Evolutionary conservation across 2,888 invertebrate genomes (phyloP).

Genomic region (Nomada ferruginata): DNA sequence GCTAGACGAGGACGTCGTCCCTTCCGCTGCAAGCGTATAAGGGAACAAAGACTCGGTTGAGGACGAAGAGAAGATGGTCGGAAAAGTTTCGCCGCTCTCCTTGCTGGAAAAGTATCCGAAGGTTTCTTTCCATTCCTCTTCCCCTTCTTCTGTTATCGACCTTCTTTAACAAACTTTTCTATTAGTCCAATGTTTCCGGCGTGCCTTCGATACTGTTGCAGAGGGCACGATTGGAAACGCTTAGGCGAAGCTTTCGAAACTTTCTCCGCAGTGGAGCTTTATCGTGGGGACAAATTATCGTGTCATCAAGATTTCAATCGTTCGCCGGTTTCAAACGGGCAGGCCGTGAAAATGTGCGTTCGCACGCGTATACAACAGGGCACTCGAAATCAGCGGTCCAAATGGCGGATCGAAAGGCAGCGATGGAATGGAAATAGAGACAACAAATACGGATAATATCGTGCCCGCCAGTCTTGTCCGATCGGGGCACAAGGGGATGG

Average conservation of each 20-base stretch:
- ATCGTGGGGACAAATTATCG: too few relatives aligned
- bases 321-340: too few relatives aligned
- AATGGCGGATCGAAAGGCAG: too few relatives aligned
- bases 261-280: too few relatives aligned
- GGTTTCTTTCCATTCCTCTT: not conserved
- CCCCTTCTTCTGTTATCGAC: constrained; percentile 8
- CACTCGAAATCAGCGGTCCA: too few relatives aligned
- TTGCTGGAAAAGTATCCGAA: constrained; percentile 8
- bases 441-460: constrained; percentile 29
- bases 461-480: constrained; percentile 31
- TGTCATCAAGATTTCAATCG: too few relatives aligned
- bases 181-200: constrained; percentile 70
- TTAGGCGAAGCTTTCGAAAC: too few relatives aligned
- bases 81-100: constrained; percentile 52
- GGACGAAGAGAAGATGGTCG: constrained; percentile 27
- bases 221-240: too few relatives aligned
- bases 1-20: constrained; percentile 10
- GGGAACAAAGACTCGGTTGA: not conserved
- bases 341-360: too few relatives aligned
- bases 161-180: constrained; percentile 66
- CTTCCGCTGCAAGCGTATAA: too few relatives aligned
- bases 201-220: not conserved
- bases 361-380: not conserved
- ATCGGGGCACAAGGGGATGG: constrained; percentile 46
- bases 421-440: constrained; percentile 13